phyloP scores from a whole-genome alignment of 1,140 invertebrate genomes.

The Megalonaias nervosa region DNA sequence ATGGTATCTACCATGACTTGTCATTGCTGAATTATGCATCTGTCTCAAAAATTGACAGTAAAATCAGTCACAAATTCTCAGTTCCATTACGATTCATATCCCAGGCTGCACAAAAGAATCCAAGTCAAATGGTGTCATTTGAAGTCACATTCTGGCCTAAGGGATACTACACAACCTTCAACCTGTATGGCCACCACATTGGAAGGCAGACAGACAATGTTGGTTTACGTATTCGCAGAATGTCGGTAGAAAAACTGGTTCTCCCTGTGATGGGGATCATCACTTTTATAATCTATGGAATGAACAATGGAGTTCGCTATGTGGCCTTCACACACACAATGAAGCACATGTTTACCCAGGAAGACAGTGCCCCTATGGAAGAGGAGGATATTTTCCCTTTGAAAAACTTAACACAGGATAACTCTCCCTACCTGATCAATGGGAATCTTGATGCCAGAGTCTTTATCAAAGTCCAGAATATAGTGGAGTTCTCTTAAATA shows the following conservation, averaged over 20 bases:
- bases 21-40: conserved; percentile 45
- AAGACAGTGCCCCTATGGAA: conserved; percentile 40
- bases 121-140: conserved; percentile 36
- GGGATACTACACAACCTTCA: conserved; percentile 57
- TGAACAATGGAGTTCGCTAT: conserved; percentile 54
- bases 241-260: conserved; percentile 13
- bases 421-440: conserved; percentile 58
- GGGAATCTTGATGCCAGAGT: conserved; percentile 54
- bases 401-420: conserved; percentile 49
- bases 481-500: conserved; percentile 10
- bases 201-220: conserved; percentile 54
- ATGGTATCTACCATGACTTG: conserved; percentile 49
- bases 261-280: conserved; percentile 46
- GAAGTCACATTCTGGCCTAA: conserved; percentile 60
- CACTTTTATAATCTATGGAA: conserved; percentile 57
- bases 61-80: conserved; percentile 41
- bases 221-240: conserved; percentile 48
- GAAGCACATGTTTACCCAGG: conserved; percentile 41
- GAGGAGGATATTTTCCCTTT: conserved; percentile 52
- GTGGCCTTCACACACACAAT: conserved; percentile 50
- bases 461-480: conserved; percentile 60
- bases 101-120: background rate
- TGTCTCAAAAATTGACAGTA: conserved; percentile 60
- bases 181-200: conserved; percentile 58
- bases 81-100: conserved; percentile 37